A percentile compares a stretch with the other conserved stretches of the same genome.
Evolutionary conservation across 2,113 vertebrate species (phyloP).

Genomic region (Rhodinocichla rosea): DNA sequence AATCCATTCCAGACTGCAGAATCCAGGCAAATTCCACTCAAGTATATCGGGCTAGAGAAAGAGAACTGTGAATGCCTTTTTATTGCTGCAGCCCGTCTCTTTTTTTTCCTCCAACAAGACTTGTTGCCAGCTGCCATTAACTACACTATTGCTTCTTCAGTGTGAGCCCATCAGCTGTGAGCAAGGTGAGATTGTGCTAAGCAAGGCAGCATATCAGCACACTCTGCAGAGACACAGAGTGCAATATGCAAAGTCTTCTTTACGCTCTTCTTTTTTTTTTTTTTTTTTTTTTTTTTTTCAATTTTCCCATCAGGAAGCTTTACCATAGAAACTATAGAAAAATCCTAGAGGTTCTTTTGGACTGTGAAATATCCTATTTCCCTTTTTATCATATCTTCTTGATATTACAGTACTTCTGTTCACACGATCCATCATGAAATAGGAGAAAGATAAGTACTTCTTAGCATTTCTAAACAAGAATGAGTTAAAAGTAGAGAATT

Average conservation of each 20-base stretch:
- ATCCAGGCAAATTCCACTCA: background rate
- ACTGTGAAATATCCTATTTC: background rate
- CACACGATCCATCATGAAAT: background rate
- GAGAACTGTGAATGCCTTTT: background rate
- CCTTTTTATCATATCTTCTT: background rate
- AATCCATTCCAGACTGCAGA: background rate
- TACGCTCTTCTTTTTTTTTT: background rate
- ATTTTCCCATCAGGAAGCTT: background rate
- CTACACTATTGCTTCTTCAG: background rate
- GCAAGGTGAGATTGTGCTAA: background rate
- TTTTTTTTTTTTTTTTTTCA: no score
- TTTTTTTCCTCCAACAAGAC: background rate
- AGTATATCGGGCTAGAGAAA: background rate
- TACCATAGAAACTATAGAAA: background rate
- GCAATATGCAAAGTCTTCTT: background rate
- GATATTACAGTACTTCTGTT: background rate
- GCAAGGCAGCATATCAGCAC: background rate
- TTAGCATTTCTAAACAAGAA: background rate
- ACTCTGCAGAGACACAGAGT: background rate
- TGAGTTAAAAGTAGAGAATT: background rate
- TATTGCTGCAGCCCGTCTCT: background rate
- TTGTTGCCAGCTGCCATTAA: background rate
- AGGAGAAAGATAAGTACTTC: background rate
- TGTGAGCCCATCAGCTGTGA: background rate
- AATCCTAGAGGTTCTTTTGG: background rate